A percentile compares a stretch with the other conserved stretches of the same genome.
Evolutionary conservation across 1,140 invertebrate genomes (phyloP).

Genomic region (Pseudomyrmex pallidus): DNA sequence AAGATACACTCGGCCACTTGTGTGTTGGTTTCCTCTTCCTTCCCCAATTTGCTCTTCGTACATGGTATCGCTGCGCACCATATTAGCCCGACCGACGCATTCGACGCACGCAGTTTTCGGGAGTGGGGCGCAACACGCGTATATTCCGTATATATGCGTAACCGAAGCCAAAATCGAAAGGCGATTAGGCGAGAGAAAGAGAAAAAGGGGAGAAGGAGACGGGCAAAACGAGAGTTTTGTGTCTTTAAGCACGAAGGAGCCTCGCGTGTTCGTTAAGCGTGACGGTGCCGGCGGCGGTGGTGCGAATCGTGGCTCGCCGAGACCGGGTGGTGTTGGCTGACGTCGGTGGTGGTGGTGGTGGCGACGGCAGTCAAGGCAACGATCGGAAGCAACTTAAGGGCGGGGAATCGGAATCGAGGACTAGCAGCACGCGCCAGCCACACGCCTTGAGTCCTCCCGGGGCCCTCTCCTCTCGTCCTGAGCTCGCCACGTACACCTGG

Average conservation of each 20-base stretch:
- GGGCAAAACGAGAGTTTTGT: constrained; percentile 11
- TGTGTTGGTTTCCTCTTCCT: no score
- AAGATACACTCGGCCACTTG: not conserved
- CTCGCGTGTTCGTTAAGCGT: constrained; percentile 77
- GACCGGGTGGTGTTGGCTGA: not conserved
- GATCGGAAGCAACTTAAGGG: constrained; percentile 76
- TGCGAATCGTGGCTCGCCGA: constrained; percentile 9
- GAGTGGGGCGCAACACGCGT: no score
- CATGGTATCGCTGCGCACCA: no score
- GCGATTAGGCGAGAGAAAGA: constrained; percentile 1
- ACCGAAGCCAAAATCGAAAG: not conserved
- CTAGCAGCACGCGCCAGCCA: constrained; percentile 82
- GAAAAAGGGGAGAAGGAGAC: not conserved
- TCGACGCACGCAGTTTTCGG: no score
- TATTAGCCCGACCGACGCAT: no score
- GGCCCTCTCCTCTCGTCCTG: constrained; percentile 62
- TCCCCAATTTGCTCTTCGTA: no score
- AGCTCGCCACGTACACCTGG: constrained; percentile 77
- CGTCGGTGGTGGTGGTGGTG: constrained; percentile 54
- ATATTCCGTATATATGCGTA: not conserved
- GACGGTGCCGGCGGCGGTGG: constrained; percentile 72
- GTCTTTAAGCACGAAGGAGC: constrained; percentile 48
- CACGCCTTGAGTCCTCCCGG: constrained; percentile 77
- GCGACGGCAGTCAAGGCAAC: constrained; percentile 69
- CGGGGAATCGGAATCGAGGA: constrained; percentile 73